Evolutionary conservation across 2,797 vertebrate species (phyloP), one percentile per base, ranked within the genome.

Genomic region (Cyprinodon diabolis): DNA sequence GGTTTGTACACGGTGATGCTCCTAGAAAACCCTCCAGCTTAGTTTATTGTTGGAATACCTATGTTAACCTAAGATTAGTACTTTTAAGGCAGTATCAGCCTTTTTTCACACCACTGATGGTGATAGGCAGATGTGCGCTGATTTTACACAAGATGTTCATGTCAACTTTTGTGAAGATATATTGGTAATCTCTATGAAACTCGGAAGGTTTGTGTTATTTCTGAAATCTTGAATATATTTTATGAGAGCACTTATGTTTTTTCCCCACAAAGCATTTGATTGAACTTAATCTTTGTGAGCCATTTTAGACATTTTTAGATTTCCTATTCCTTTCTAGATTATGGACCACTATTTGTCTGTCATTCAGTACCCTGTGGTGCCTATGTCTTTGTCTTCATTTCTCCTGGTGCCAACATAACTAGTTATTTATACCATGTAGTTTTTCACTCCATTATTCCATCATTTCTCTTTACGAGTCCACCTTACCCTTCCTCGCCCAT

Each of bases 381-480:
- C 78, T 45, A 21, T 75, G 57, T 63, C 49, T 62, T 4, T 21
- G 14, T 72, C 65, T 84, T 63, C 0, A 5, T 79, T 72, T 80
- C 68, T 69, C 71, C 66, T 37, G 5, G 68, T 57, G 56, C 78
- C 77, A 75, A 86, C 88, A 82, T 80, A 86, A 87, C 57, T 74
- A 77, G 68, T 88, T 87, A 90, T 91, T 87, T 86, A 87, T 87
- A 49, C 49, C 74, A 77, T 68, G 75, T 77, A 83, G 71, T 72
- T 79, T 71, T 84, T 72, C 66, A 76, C 81, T 90, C 81, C 77
- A 87, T 89, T 85, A 85, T 86, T 80, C 81, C 83, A 87, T 91
- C 82, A 89, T 88, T 89, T 72, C 83, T 91, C 76, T 85, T 90
- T 87, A 90, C 84, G 78, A 84, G 80, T 83, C 72, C 75, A 78